A percentile compares a stretch with the other conserved stretches of the same genome.
Evolutionary conservation across 2,797 vertebrate species (phyloP).

Genomic region (Cuniculus paca): DNA sequence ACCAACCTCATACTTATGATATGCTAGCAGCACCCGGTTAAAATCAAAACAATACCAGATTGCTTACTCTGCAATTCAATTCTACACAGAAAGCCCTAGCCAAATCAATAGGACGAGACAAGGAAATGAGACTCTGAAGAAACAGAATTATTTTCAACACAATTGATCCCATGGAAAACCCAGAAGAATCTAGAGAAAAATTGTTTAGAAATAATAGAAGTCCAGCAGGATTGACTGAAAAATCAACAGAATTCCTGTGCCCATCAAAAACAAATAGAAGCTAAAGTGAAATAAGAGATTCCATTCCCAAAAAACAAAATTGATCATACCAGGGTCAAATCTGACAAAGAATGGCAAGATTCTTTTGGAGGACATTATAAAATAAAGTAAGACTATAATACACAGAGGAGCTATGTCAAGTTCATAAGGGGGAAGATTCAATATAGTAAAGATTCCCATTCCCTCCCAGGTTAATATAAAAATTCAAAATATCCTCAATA

Average conservation of each 20-base stretch:
- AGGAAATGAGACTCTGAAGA: neutral
- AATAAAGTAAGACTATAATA: neutral
- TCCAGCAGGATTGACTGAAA: neutral
- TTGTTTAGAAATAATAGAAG: neutral
- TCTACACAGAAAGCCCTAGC: neutral
- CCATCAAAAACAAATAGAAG: neutral
- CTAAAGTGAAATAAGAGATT: neutral
- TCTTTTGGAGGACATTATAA: neutral
- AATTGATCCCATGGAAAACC: neutral
- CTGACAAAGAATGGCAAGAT: neutral
- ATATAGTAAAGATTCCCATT: neutral
- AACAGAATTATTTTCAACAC: neutral
- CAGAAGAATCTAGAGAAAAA: neutral
- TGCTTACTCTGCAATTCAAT: neutral
- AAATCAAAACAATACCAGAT: neutral
- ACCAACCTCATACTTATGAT: no score
- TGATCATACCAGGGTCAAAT: neutral
- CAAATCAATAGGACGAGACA: neutral
- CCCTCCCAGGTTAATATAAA: neutral
- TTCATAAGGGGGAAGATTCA: neutral
- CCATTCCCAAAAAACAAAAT: neutral
- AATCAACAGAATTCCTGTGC: neutral
- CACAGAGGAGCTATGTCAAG: neutral
- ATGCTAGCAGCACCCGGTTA: neutral
- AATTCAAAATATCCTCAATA: neutral